phyloP scores from a whole-genome alignment of 1,140 invertebrate species.

The Eupristina koningsbergeri region DNA sequence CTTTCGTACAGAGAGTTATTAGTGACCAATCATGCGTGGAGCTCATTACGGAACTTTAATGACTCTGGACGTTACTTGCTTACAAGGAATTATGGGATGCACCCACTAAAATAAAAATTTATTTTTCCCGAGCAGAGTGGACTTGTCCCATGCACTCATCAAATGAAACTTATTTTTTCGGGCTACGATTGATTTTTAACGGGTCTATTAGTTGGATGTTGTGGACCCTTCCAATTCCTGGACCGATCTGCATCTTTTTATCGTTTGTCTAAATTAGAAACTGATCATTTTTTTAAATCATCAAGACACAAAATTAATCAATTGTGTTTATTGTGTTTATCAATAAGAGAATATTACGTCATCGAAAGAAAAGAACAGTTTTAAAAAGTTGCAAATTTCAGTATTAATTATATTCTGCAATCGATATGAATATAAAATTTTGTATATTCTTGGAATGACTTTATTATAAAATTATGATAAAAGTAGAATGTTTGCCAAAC shows the following conservation, averaged over 20 bases:
- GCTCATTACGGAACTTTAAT: constrained; percentile 36
- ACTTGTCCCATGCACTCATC: background rate
- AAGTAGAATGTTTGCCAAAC: no score
- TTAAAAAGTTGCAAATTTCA: no score
- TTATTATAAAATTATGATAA: no score
- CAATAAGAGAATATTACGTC: no score
- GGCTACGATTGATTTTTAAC: background rate
- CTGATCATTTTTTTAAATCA: no score
- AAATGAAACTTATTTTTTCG: constrained; percentile 11
- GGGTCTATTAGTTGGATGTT: background rate
- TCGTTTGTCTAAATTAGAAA: background rate
- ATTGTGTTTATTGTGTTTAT: no score
- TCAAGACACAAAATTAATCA: no score
- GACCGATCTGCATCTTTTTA: background rate
- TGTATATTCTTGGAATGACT: no score
- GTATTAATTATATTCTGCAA: no score
- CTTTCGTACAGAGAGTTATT: constrained; percentile 22
- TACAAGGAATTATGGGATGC: constrained; percentile 12
- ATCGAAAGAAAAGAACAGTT: no score
- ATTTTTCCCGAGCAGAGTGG: background rate
- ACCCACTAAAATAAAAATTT: background rate
- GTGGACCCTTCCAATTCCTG: background rate
- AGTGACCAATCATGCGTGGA: constrained; percentile 37
- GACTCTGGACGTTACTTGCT: constrained; percentile 24
- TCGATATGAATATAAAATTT: no score